Evolutionary conservation across 2,888 invertebrate species (phyloP), one percentile per base, ranked within the genome.

Genomic region (Seira musarum): DNA sequence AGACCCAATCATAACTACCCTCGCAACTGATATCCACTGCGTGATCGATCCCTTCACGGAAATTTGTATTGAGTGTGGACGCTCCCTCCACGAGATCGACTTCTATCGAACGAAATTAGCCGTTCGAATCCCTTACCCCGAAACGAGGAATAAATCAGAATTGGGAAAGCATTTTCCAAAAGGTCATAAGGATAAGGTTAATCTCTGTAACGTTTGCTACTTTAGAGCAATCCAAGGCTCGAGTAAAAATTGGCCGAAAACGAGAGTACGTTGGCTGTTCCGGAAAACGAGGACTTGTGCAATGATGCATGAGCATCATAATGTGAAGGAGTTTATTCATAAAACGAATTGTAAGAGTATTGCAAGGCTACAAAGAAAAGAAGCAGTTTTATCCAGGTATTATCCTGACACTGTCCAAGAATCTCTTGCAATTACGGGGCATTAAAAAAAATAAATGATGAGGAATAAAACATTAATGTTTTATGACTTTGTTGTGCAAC

Each of bases 251-350:
- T 78, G 78, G 78, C 71, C 78, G 46, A 71, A 71, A 49, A 49
- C 22, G 0, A 71, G 66, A 13, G 46, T 78, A 0, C 60, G 19
- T 2, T 66, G 78, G 78, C 2, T 71, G 24, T 82, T 82, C 25
- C 35, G 40, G 49, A 82, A 82, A 49, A 67, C 79, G 1, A 70
- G 79, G 30, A 79, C 79, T 15, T 82, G 82, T n/a, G 53, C 68
- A 15, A 68, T 65, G 24, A 72, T 82, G 21, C 82, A 82, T 21
- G 79, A 79, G 22, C 82, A 82, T 68, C 17, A 82, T 2, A 35
- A 63, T 8, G 15, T 82, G 24, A 24, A 66, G 0, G 46, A 53
- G 22, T 35, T 68, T 1, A 30, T 72, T 57, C 63, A 71, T n/a
- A 75, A 67, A 60, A 60, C 64, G 5, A 35, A 79, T 10, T 82